These are phyloP conservation scores for Setophaga petechia DNA, from an alignment of 2,113 vertebrate species.

Conservation along the genomic window DNA sequence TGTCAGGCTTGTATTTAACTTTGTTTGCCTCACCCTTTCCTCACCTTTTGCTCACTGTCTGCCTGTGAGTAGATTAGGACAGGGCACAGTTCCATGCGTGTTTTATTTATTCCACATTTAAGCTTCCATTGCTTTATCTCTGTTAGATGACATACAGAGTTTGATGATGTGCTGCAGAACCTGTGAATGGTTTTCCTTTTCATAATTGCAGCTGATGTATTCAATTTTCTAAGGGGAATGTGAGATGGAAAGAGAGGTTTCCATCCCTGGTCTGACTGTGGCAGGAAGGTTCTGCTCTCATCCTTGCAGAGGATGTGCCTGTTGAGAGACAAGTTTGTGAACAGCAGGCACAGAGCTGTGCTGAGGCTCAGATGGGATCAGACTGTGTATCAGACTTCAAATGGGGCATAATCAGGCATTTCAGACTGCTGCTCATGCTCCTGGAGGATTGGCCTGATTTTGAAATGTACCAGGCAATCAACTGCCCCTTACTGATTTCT, in stretches of 20 bases:
- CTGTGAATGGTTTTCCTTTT: not conserved
- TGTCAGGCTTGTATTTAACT: not conserved
- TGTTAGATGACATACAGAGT: not conserved
- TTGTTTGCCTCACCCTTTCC: not conserved
- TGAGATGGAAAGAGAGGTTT: not conserved
- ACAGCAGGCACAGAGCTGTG: not conserved
- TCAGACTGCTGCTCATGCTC: not conserved
- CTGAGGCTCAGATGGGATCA: not conserved
- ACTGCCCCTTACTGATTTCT: not conserved
- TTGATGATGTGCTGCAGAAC: not conserved
- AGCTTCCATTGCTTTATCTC: not conserved
- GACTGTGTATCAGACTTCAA: not conserved
- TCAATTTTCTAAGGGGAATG: not conserved
- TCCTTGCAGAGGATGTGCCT: not conserved
- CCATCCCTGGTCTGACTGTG: not conserved
- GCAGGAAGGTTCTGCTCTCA: not conserved
- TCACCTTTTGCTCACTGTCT: not conserved
- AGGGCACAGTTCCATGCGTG: not conserved
- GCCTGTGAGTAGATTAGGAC: not conserved
- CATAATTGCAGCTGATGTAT: not conserved
- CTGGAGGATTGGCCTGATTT: constrained; percentile 27
- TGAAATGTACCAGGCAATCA: not conserved
- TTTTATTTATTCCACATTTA: not conserved
- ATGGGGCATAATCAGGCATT: constrained; percentile 3
- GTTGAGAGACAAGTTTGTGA: not conserved